These are phyloP conservation scores for Sceloporus tristichus DNA, from an alignment of 2,113 vertebrate genomes.

Conservation along the genomic window DNA sequence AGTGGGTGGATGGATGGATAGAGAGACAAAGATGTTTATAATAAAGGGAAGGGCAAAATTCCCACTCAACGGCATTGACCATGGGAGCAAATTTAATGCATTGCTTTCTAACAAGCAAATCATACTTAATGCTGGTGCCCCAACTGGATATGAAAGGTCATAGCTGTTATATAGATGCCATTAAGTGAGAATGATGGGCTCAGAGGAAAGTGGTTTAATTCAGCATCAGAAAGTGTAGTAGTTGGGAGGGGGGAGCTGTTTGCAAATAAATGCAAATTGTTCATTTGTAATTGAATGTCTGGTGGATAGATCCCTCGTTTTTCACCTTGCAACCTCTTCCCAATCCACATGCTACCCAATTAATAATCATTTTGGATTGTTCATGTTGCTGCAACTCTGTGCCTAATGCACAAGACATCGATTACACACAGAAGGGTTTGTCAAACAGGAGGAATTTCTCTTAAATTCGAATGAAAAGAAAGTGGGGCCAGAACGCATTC, in stretches of 20 bases:
- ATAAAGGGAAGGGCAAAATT: neutral
- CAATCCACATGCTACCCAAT: neutral
- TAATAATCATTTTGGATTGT: no score
- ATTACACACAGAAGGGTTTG: no score
- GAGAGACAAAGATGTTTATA: neutral
- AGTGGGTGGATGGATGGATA: neutral
- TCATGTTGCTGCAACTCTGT: neutral
- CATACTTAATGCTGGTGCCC: no score
- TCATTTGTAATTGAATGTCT: no score
- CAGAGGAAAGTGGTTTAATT: neutral
- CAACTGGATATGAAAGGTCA: neutral
- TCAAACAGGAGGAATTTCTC: no score
- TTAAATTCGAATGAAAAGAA: no score
- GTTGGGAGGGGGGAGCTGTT: accelerated
- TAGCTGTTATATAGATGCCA: neutral
- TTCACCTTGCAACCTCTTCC: no score
- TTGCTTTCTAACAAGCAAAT: neutral
- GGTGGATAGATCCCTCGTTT: neutral
- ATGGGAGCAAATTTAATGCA: neutral
- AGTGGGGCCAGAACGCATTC: no score
- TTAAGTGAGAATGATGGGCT: neutral
- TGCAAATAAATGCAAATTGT: neutral
- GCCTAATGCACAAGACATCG: neutral
- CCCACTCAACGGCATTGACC: no score
- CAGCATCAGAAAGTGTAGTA: neutral